Percentiles rank a stretch among this genome's conserved stretches.
Evolutionary conservation across 1,140 invertebrate species (phyloP).

Genomic region (Cyrtorhinus lividipennis): DNA sequence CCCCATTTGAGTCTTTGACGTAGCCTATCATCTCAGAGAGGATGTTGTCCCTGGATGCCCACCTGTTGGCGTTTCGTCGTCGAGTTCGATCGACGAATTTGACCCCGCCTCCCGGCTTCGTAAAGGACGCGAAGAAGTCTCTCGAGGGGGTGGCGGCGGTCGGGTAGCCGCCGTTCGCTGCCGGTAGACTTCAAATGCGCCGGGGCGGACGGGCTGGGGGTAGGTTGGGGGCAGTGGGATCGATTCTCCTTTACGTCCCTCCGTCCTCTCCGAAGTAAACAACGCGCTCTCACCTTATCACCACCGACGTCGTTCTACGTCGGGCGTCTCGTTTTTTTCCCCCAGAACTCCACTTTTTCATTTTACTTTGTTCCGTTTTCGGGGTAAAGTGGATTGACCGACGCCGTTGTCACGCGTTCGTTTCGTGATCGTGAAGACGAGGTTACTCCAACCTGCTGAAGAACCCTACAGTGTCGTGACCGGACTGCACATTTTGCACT

Average conservation of each 20-base stretch:
- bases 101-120: background rate
- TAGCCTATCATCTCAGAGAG: too few species aligned
- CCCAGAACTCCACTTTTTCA: too few species aligned
- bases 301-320: background rate
- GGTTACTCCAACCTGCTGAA: too few species aligned
- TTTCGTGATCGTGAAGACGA: too few species aligned
- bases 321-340: background rate
- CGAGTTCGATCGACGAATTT: background rate
- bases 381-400: too few species aligned
- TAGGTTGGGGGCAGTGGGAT: background rate
- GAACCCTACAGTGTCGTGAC: too few species aligned
- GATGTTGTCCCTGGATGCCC: too few species aligned
- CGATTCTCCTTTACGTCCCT: background rate
- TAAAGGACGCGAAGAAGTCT: background rate
- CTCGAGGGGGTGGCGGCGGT: background rate
- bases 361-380: too few species aligned
- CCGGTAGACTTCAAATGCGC: background rate
- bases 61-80: background rate
- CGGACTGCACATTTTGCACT: too few species aligned
- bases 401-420: too few species aligned
- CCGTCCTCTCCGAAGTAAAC: background rate
- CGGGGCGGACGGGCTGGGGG: too few species aligned
- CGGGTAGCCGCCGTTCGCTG: background rate
- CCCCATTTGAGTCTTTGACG: too few species aligned
- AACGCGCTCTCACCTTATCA: constrained; percentile 2